These are phyloP conservation scores for Augiades crinisus DNA, from an alignment of 2,888 invertebrate species.

Conservation along the genomic window DNA sequence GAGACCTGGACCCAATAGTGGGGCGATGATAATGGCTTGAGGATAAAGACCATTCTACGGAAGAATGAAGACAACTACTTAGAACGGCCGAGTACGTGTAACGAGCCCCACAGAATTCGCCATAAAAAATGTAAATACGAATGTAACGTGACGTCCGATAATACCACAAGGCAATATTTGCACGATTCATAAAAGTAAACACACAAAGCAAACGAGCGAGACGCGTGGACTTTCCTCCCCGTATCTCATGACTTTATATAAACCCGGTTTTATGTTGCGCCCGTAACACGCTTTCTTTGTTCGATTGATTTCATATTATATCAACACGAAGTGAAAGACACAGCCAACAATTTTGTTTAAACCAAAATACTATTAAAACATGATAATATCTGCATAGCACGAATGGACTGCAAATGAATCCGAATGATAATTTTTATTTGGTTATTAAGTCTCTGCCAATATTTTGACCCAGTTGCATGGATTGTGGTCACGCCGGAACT, in stretches of 20 bases:
- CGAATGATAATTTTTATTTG: too few species aligned
- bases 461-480: too few species aligned
- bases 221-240: conserved; percentile 34
- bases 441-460: too few species aligned
- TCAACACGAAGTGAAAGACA: neutral
- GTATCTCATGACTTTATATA: conserved; percentile 29
- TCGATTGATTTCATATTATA: conserved; percentile 10
- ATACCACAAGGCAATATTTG: conserved; percentile 51
- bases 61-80: too few species aligned
- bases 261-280: conserved; percentile 14
- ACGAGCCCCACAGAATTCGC: neutral
- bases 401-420: too few species aligned
- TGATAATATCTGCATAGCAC: too few species aligned
- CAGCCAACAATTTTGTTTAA: neutral
- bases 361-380: too few species aligned
- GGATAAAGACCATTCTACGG: too few species aligned
- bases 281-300: conserved; percentile 17
- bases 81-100: too few species aligned
- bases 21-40: too few species aligned
- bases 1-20: too few species aligned
- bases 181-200: conserved; percentile 40
- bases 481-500: too few species aligned
- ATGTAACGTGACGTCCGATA: conserved; percentile 39
- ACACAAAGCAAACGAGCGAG: conserved; percentile 29
- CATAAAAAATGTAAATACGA: neutral